These are phyloP conservation scores for Scaptomyza flava DNA, from an alignment of 2,888 invertebrate genomes.

Conservation along the genomic window DNA sequence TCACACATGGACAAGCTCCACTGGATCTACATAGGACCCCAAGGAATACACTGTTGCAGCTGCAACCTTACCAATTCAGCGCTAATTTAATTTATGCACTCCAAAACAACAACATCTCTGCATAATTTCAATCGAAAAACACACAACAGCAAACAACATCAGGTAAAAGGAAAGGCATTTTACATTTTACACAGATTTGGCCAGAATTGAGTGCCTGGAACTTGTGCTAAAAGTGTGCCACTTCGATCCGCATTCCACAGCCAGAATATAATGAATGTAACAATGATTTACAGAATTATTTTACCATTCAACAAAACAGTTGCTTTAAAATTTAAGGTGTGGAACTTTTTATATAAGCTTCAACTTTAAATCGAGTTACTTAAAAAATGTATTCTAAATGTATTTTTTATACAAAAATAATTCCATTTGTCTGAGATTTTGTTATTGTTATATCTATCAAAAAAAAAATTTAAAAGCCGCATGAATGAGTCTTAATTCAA, in stretches of 20 bases:
- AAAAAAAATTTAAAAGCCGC: too few relatives aligned
- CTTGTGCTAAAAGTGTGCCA: slow-evolving; percentile 52
- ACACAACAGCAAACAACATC: slow-evolving; percentile 6
- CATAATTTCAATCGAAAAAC: slow-evolving; percentile 41
- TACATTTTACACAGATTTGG: slow-evolving; percentile 44
- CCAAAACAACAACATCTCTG: slow-evolving; percentile 34
- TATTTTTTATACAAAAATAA: too few relatives aligned
- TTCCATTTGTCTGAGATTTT: too few relatives aligned
- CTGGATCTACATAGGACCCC: slow-evolving; percentile 36
- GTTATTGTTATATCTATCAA: too few relatives aligned
- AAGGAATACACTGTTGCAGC: slow-evolving; percentile 40
- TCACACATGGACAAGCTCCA: slow-evolving; percentile 29
- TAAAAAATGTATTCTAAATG: too few relatives aligned
- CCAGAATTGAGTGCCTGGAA: slow-evolving; percentile 14
- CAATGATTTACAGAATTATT: slow-evolving; percentile 14
- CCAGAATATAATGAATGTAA: slow-evolving; percentile 5
- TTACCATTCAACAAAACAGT: neutral
- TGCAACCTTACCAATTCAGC: slow-evolving; percentile 36
- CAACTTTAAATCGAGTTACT: too few relatives aligned
- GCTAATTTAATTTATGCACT: slow-evolving; percentile 71
- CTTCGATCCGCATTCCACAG: slow-evolving; percentile 22
- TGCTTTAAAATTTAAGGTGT: too few relatives aligned
- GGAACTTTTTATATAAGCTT: neutral
- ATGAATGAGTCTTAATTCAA: neutral
- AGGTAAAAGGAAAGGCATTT: slow-evolving; percentile 50